Conservation (phyloP, 2,888 invertebrate genomes). For the Caradrina kadenii region DNA sequence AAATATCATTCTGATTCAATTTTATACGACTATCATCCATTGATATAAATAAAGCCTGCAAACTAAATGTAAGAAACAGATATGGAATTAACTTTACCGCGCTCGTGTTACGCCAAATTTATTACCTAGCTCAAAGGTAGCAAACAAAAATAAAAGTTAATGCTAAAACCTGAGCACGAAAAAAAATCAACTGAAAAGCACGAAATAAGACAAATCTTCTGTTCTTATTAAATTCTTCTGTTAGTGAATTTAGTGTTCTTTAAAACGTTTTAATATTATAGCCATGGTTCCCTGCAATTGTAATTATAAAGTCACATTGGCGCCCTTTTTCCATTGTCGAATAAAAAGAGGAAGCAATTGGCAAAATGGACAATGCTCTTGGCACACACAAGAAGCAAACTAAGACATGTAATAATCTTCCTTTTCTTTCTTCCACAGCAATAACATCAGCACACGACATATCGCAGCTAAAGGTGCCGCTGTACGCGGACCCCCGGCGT, state of each 20-base stretch:
- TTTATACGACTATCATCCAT: no score
- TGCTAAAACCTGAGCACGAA: neutral
- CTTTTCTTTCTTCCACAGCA: conserved; percentile 72
- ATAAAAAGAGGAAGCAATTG: neutral
- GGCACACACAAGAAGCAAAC: no score
- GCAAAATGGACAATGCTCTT: no score
- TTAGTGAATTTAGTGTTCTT: neutral
- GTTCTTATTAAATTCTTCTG: neutral
- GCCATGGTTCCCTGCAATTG: neutral
- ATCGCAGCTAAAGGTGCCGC: conserved; percentile 85
- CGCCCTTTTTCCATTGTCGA: neutral
- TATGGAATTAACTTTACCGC: no score
- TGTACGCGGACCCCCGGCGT: conserved; percentile 86
- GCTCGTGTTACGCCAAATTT: no score
- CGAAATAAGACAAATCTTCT: neutral
- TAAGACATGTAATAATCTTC: conserved; percentile 1
- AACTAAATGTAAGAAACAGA: no score
- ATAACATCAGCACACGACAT: conserved; percentile 86
- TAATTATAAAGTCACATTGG: neutral
- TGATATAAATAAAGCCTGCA: no score
- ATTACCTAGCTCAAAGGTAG: no score
- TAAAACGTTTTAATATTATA: neutral
- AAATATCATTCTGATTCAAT: no score
- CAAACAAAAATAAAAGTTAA: neutral
- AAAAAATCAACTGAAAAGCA: neutral